Percentiles rank a stretch among this genome's conserved stretches.
These are phyloP conservation scores for Tetramorium bicarinatum DNA, from an alignment of 2,888 invertebrate genomes.

Conservation along the genomic window DNA sequence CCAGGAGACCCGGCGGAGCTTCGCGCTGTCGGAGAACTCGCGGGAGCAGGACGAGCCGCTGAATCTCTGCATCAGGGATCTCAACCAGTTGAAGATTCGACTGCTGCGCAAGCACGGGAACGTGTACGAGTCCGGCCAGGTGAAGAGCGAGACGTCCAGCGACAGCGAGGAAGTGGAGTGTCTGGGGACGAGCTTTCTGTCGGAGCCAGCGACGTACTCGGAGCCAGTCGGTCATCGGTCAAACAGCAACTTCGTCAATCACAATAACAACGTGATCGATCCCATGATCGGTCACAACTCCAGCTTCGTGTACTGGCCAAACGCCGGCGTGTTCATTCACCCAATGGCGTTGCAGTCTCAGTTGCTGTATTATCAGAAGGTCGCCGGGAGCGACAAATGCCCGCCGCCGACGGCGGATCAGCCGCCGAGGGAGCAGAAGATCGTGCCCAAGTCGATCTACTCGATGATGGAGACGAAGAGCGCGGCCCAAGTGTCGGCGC, in stretches of 20 bases:
- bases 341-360: constrained; percentile 92
- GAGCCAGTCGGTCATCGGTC: constrained; percentile 49
- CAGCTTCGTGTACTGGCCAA: constrained; percentile 91
- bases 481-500: constrained; percentile 66
- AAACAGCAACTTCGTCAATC: constrained; percentile 69
- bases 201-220: constrained; percentile 45
- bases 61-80: constrained; percentile 94
- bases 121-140: constrained; percentile 88
- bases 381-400: constrained; percentile 88
- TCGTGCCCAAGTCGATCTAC: constrained; percentile 86
- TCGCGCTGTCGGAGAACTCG: constrained; percentile 85
- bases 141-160: constrained; percentile 88
- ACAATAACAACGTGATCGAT: constrained; percentile 86
- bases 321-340: constrained; percentile 91
- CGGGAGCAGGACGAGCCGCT: constrained; percentile 91
- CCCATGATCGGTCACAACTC: constrained; percentile 83
- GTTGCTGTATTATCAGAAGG: constrained; percentile 91
- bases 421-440: constrained; percentile 79
- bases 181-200: constrained; percentile 80
- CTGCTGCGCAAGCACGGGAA: constrained; percentile 89
- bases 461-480: constrained; percentile 82
- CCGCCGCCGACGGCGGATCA: constrained; percentile 69
- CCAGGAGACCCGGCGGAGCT: constrained; percentile 88
- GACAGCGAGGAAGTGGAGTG: constrained; percentile 87
- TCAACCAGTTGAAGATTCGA: constrained; percentile 90